These are phyloP conservation scores for Hetaerina americana DNA, from an alignment of 1,140 invertebrate genomes.

Conservation along the genomic window DNA sequence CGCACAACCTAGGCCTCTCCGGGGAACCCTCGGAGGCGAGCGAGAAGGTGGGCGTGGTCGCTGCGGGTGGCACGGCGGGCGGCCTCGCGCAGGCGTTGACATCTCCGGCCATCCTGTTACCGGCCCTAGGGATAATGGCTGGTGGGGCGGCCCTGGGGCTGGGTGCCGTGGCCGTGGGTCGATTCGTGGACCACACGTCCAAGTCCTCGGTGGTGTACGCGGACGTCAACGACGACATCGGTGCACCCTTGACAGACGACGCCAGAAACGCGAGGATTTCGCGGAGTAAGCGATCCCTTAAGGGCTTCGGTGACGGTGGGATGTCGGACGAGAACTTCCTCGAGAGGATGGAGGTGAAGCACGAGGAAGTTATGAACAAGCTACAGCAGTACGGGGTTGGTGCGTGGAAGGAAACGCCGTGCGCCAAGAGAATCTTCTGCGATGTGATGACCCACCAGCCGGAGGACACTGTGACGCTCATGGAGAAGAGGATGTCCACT, in stretches of 20 bases:
- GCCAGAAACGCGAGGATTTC: slow-evolving; percentile 21
- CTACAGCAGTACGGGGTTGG: slow-evolving; percentile 24
- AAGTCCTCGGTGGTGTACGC: neutral
- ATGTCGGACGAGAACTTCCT: slow-evolving; percentile 34
- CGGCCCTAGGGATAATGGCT: slow-evolving; percentile 57
- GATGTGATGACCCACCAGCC: slow-evolving; percentile 51
- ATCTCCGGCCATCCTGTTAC: slow-evolving; percentile 46
- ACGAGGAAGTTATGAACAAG: slow-evolving; percentile 24
- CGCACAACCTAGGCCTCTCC: slow-evolving; percentile 52
- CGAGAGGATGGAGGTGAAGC: slow-evolving; percentile 37
- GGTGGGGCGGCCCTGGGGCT: slow-evolving; percentile 64
- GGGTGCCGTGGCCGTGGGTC: slow-evolving; percentile 52
- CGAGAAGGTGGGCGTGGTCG: slow-evolving; percentile 53
- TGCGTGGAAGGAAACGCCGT: slow-evolving; percentile 57
- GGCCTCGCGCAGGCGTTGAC: slow-evolving; percentile 13
- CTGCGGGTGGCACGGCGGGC: slow-evolving; percentile 23
- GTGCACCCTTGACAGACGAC: slow-evolving; percentile 20
- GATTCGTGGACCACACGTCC: neutral
- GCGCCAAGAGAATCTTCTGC: slow-evolving; percentile 61
- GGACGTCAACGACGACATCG: neutral
- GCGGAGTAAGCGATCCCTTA: slow-evolving; percentile 10
- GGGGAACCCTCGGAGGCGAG: slow-evolving; percentile 17
- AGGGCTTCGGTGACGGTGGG: slow-evolving; percentile 8
- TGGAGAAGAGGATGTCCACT: slow-evolving; percentile 65
- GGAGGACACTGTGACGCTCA: slow-evolving; percentile 46